Evolutionary conservation across 2,113 vertebrate species (phyloP), one percentile per base, ranked within the genome.

Genomic region (Psephotus haematonotus): DNA sequence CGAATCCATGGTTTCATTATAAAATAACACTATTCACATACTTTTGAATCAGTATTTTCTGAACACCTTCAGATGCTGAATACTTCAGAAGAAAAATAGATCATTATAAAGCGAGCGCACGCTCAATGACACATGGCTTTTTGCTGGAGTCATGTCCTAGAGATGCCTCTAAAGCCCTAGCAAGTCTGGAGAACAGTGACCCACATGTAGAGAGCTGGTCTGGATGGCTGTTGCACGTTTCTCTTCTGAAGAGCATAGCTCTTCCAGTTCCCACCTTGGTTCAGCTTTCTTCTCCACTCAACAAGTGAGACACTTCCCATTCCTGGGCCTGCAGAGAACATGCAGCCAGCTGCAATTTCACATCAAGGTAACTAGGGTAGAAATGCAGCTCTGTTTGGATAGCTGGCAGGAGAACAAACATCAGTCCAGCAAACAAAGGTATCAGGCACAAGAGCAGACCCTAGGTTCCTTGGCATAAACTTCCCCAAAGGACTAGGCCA

Each of bases 1-100:
- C 44, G 84, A 83, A 88, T 75, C 89, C 90, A 92, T 0, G 86
- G 68, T 69, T 92, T 94, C 91, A 68, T 79, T 94, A 96, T 92
- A 96, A 97, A 97, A 96, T 91, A 96, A 96, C 72, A 95, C 96
- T 95, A 96, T 96, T 96, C 96, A 97, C 96, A 97, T 95, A 92
- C 91, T 96, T 97, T 14, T 93, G 91, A 96, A 97, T 96, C 94
- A 97, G 4, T 96, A 97, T 97, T 96, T 97, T 97, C 96, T 96
- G 89, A 96, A 97, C 91, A 96, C 93, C 82, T 97, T 97, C 96
- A 97, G 97, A 97, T 97, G 97, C 96, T 97, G 97, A 97, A 97
- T 97, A 97, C 97, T 96, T 95, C 90, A 93, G 93, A 88, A 96
- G 90, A 95, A 96, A 88, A 97, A 96, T 79, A 96, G 29, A 94